Evolutionary conservation across 2,888 invertebrate species (phyloP), one percentile per base, ranked within the genome.

Genomic region (Rotaria magnacalcarata): DNA sequence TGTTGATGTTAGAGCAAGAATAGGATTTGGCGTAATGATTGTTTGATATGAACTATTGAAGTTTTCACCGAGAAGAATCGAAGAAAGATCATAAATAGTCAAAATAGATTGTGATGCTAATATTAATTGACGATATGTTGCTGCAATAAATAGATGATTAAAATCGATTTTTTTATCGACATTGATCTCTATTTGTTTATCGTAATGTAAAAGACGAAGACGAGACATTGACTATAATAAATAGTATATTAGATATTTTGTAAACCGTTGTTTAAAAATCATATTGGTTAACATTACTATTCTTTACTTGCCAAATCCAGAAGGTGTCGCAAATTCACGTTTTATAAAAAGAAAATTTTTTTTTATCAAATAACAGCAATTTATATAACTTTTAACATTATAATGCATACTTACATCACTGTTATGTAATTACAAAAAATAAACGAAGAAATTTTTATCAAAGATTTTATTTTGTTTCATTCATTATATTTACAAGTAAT

Each of bases 251-350:
- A 67, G 67, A 34, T 8, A 50, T 50, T 50, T 0, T 67, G 8
- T 19, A 6, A 67, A 16, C 19, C 34, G 24, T 67, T 67, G 16
- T 67, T 34, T 67, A 16, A 16, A 19, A 67, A 34, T 67, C 19
- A 34, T 27, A 67, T 67, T 67, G 67, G 67, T 67, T 67, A 67
- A 19, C 34, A 67, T 67, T 41, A 67, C 67, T 67, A 67, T 41
- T 41, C 34, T 67, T 67, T 67, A 34, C 11, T 34, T 67, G 67
- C 19, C 67, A 67, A 67, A 67, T 41, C 34, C 67, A 34, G 27
- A 24, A 67, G 67, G 34, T 67, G 67, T 67, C 67, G 34, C 67
- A 67, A 67, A 19, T 41, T 67, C 67, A 67, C 67, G 19, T 19
- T 67, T 56, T 67, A 11, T 27, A 8, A 19, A 34, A 34, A 4